These are phyloP conservation scores for Latrodectus elegans DNA, from an alignment of 2,888 invertebrate genomes.

Conservation along the genomic window DNA sequence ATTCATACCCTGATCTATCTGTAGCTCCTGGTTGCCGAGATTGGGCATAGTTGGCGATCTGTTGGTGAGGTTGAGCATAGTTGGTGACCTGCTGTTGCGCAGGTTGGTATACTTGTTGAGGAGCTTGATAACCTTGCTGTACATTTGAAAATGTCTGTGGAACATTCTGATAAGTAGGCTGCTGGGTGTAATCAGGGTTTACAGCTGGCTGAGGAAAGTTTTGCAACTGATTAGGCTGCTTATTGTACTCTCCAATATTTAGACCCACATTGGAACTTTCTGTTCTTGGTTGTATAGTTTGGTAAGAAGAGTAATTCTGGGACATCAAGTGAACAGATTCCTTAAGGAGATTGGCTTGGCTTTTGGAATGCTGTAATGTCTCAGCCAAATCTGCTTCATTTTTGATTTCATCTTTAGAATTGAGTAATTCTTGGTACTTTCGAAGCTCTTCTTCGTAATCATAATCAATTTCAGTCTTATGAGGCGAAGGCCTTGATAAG, in stretches of 20 bases:
- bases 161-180: constrained; percentile 1
- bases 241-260: constrained; percentile 12
- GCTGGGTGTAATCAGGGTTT: not conserved
- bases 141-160: not conserved
- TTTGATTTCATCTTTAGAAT: constrained; percentile 22
- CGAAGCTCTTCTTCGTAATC: constrained; percentile 63
- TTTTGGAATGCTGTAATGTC: constrained; percentile 21
- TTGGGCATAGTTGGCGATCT: constrained; percentile 15
- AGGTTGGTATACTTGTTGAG: not conserved
- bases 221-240: not conserved
- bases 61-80: constrained; percentile 16
- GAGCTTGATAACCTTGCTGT: not conserved
- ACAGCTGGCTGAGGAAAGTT: not conserved
- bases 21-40: constrained; percentile 20
- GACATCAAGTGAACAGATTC: constrained; percentile 19
- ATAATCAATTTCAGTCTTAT: constrained; percentile 46
- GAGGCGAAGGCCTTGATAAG: constrained; percentile 15
- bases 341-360: constrained; percentile 14
- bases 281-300: constrained; percentile 7
- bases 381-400: constrained; percentile 8
- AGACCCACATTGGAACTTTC: constrained; percentile 15
- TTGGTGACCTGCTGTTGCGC: constrained; percentile 4
- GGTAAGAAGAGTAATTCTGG: constrained; percentile 24
- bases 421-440: constrained; percentile 49
- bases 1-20: constrained; percentile 38